Base-by-base conservation (phyloP, 2,888 invertebrate species). In the Andrena praecox region DNA sequence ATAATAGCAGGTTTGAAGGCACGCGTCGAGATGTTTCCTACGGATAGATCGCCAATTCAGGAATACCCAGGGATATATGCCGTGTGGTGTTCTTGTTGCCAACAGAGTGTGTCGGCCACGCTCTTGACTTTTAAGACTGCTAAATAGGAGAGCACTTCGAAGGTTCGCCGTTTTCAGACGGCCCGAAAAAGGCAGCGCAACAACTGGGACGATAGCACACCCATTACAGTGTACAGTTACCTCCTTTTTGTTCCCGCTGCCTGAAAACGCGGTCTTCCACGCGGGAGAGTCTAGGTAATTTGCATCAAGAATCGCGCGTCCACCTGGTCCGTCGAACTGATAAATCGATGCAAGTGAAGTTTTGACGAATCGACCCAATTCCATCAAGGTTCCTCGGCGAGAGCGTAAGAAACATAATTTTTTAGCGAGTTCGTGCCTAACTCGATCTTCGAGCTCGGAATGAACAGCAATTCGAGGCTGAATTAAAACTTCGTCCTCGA, bases 51-150 rank as follows among this genome's bases (percentile, higher is more conserved):
- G 83, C 87, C 88, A 87, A 75, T 79, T 74, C 33, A 67, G 71
- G 67, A 85, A 86, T 80, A 84, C 85, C 85, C 33, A 78, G 50
- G 63, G 73, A 70, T 77, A 78, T 66, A 70, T 78, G 69, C 68
- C 75, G 82, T 59, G 85, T 68, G 77, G 77, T 88, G 92, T 87
- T 92, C 93, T 87, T 92, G 90, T 93, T 93, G 91, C 92, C 90
- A 93, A 93, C 91, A 83, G 89, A 92, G 90, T 93, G 93, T 92
- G 87, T 92, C 93, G 91, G 92, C 92, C 85, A 92, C 92, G 91
- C 90, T 90, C 89, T 87, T 89, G 90, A 89, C 89, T 90, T 90
- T 88, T 85, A 86, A 88, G 84, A 83, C 79, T 74, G 79, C 66
- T 85, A 86, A 88, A 88, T 72, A 75, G 60, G 74, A 64, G 72